phyloP scores from a whole-genome alignment of 2,797 vertebrate genomes.

The Cyclura pinguis region DNA sequence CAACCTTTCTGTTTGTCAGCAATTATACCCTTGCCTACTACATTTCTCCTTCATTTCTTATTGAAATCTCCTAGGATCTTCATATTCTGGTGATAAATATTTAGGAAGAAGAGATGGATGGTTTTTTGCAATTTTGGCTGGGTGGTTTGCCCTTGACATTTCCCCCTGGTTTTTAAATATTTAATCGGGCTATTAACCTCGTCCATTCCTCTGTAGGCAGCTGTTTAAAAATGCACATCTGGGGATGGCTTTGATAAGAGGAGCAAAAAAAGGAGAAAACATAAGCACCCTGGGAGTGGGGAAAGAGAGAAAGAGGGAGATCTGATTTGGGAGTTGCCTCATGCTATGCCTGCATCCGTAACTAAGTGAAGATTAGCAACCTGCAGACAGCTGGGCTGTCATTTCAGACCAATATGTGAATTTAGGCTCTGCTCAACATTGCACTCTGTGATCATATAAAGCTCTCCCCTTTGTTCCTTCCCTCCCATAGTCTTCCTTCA shows the following conservation, averaged over 20 bases:
- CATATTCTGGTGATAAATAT: constrained; percentile 65
- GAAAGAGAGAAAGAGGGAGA: no score
- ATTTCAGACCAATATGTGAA: not conserved
- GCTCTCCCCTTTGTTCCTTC: not conserved
- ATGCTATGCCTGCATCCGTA: not conserved
- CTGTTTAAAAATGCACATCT: not conserved
- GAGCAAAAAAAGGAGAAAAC: not conserved
- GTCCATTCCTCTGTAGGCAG: no score
- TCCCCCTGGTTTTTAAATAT: constrained; percentile 55
- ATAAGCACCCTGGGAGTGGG: no score
- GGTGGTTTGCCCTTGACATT: constrained; percentile 68
- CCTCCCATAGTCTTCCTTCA: not conserved
- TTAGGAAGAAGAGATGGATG: constrained; percentile 62
- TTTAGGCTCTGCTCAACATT: not conserved
- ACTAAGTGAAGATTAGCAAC: not conserved
- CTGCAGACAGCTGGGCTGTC: not conserved
- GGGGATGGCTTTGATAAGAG: not conserved
- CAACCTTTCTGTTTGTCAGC: not conserved
- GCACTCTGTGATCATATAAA: not conserved
- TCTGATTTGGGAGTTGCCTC: not conserved
- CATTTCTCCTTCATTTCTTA: constrained; percentile 43
- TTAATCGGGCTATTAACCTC: constrained; percentile 70
- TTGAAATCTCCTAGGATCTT: constrained; percentile 38
- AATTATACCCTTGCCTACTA: constrained; percentile 32
- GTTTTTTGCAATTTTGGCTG: constrained; percentile 48